Percentiles rank a stretch among this genome's conserved stretches.
Evolutionary conservation across 2,888 invertebrate genomes (phyloP).

Genomic region (Gisinianus flammeolus): DNA sequence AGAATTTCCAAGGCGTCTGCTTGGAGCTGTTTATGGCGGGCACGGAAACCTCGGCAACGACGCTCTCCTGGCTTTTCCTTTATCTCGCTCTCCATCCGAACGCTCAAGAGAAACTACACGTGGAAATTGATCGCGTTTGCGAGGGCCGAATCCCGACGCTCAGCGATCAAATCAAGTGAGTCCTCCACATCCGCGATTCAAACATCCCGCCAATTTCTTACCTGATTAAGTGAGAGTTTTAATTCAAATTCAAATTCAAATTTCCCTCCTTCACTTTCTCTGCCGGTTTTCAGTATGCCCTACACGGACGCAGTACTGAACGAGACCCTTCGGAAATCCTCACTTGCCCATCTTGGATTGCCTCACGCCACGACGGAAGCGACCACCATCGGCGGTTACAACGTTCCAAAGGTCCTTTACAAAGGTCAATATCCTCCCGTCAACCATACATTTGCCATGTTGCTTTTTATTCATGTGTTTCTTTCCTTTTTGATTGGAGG

Average conservation of each 20-base stretch:
- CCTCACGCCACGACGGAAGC: constrained; percentile 44
- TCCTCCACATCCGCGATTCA: neutral
- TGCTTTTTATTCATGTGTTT: too few relatives aligned
- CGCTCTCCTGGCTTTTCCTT: neutral
- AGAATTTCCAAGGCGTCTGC: too few relatives aligned
- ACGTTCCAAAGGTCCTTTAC: too few relatives aligned
- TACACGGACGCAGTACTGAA: neutral
- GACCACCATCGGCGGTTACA: constrained; percentile 35
- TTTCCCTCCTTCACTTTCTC: neutral
- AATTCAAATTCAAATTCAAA: neutral
- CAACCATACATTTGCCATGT: too few relatives aligned
- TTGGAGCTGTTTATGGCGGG: neutral
- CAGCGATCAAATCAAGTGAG: neutral
- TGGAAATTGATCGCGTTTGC: neutral
- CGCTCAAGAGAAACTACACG: neutral
- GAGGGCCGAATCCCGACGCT: neutral
- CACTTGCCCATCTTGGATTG: constrained; percentile 51
- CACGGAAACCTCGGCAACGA: neutral
- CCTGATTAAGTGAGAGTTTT: neutral
- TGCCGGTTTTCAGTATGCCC: neutral
- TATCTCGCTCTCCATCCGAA: neutral
- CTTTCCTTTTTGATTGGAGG: too few relatives aligned
- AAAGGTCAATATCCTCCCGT: too few relatives aligned
- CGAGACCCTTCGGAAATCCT: constrained; percentile 46
- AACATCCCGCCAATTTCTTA: neutral